phyloP scores from a whole-genome alignment of 2,888 invertebrate genomes.

The Cylindroiulus punctatus region DNA sequence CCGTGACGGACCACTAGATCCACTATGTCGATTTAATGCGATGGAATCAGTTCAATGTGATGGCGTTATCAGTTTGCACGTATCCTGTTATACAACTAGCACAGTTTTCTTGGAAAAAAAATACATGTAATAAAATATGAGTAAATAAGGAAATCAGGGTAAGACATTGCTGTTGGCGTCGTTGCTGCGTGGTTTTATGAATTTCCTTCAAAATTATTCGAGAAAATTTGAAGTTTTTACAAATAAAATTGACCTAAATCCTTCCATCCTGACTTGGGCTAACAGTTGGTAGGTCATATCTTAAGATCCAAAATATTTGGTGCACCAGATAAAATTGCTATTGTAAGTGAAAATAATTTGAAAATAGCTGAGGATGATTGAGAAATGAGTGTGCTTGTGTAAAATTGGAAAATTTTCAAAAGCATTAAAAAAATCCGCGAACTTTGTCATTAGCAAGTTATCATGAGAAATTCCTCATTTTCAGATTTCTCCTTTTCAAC shows the following conservation, averaged over 20 bases:
- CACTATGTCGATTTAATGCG: background rate
- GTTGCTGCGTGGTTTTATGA: background rate
- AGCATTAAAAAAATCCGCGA: too few species aligned
- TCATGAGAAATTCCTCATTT: too few species aligned
- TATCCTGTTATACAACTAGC: slow-evolving; percentile 7
- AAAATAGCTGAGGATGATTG: too few species aligned
- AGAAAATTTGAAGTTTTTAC: background rate
- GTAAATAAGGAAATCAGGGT: background rate
- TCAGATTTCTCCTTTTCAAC: too few species aligned
- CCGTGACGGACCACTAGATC: background rate
- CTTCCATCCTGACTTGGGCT: background rate
- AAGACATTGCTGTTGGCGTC: background rate
- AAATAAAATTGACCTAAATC: background rate
- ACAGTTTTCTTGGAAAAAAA: background rate
- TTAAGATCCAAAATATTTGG: background rate
- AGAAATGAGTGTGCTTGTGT: too few species aligned
- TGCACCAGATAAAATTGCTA: too few species aligned
- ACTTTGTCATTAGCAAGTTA: too few species aligned
- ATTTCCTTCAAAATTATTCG: background rate
- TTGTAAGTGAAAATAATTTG: too few species aligned
- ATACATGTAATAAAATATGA: background rate
- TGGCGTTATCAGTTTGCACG: background rate
- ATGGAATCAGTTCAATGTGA: slow-evolving; percentile 21
- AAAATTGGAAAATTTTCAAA: too few species aligned
- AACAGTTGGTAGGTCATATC: background rate